A percentile compares a stretch with the other conserved stretches of the same genome.
Conservation (phyloP, 2,797 vertebrate species). For the Pelodytes ibericus region DNA sequence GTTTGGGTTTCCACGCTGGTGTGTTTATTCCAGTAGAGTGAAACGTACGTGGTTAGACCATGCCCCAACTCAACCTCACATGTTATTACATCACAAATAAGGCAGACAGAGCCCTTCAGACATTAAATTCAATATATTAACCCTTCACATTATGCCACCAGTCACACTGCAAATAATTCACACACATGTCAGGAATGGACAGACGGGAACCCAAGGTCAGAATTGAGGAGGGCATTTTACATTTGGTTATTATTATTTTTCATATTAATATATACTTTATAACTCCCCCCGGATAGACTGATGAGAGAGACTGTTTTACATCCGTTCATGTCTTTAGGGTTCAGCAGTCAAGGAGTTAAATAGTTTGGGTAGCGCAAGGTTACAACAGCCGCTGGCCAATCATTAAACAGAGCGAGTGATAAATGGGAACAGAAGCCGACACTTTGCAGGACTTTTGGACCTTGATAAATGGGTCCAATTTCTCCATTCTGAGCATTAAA, state of each 20-base stretch:
- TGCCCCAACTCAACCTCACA: background rate
- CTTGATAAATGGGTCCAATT: slow-evolving; percentile 49
- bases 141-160: no score
- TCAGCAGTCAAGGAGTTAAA: slow-evolving; percentile 7
- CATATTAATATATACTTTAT: no score
- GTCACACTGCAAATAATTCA: no score
- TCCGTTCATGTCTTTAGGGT: background rate
- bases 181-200: no score
- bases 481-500: slow-evolving; percentile 20
- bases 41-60: background rate
- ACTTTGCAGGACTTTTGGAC: slow-evolving; percentile 28
- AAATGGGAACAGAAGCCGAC: slow-evolving; percentile 10
- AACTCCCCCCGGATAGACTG: no score
- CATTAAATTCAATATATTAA: no score
- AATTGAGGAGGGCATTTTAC: no score
- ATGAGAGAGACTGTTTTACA: background rate
- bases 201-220: no score
- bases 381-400: slow-evolving; percentile 26
- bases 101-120: background rate
- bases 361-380: background rate
- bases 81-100: background rate
- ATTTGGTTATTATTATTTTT: no score
- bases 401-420: slow-evolving; percentile 43
- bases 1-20: background rate
- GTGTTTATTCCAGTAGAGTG: slow-evolving; percentile 1